phyloP scores from a whole-genome alignment of 1,140 invertebrate genomes.

The Eumaeus atala region DNA sequence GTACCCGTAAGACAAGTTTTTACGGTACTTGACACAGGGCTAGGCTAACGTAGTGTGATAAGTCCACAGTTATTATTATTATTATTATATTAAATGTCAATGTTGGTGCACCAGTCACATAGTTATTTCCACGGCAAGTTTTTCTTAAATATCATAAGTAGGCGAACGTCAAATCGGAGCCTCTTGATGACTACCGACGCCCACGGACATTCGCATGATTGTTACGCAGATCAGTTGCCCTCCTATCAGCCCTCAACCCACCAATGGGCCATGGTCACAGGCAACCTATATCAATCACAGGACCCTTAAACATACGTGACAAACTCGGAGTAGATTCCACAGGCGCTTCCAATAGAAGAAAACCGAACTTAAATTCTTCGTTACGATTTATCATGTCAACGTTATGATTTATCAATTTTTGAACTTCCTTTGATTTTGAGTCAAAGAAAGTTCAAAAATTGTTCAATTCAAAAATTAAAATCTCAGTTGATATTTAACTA shows the following conservation, averaged over 20 bases:
- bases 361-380: constrained; percentile 9
- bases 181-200: too few relatives aligned
- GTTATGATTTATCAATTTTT: constrained; percentile 5
- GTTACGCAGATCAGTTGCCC: neutral
- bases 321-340: neutral
- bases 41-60: too few relatives aligned
- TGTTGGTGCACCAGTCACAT: too few relatives aligned
- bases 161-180: too few relatives aligned
- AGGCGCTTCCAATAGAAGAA: constrained; percentile 10
- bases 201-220: neutral
- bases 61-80: too few relatives aligned
- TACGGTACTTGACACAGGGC: too few relatives aligned
- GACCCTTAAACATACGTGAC: constrained; percentile 15
- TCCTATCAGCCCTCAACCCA: too few relatives aligned
- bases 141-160: too few relatives aligned
- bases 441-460: too few relatives aligned
- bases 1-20: too few relatives aligned
- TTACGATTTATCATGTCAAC: constrained; percentile 4
- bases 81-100: neutral
- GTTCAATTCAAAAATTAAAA: too few relatives aligned
- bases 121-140: too few relatives aligned
- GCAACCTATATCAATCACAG: constrained; percentile 15
- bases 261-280: constrained; percentile 1
- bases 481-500: neutral
- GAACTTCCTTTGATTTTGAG: constrained; percentile 8